A percentile compares a stretch with the other conserved stretches of the same genome.
Conservation (phyloP, 2,888 invertebrate genomes). For the Agrilus cyanescens region DNA sequence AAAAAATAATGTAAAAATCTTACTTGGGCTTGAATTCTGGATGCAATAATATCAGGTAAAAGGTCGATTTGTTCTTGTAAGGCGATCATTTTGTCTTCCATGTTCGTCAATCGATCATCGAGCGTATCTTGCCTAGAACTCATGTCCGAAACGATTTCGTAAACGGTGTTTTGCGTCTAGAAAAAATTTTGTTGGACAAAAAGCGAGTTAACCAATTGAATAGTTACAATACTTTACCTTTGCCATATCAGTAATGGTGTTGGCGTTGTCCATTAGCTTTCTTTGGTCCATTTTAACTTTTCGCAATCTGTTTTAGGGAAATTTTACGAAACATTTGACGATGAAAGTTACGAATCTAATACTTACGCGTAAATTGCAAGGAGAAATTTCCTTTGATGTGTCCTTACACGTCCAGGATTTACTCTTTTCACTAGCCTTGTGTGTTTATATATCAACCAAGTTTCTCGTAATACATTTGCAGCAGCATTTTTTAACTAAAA, state of each 20-base stretch:
- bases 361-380: slow-evolving; percentile 98
- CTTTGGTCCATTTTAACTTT: slow-evolving; percentile 99
- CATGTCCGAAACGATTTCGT: slow-evolving; percentile 97
- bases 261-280: slow-evolving; percentile 97
- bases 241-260: slow-evolving; percentile 98
- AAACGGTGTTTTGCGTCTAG: slow-evolving; percentile 96
- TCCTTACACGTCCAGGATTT: slow-evolving; percentile 88
- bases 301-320: slow-evolving; percentile 61
- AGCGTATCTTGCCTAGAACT: slow-evolving; percentile 86
- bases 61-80: slow-evolving; percentile 81
- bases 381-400: slow-evolving; percentile 98
- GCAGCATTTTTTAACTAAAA: slow-evolving; percentile 97
- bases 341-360: slow-evolving; percentile 5
- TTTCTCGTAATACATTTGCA: slow-evolving; percentile 97
- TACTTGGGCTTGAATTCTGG: slow-evolving; percentile 36
- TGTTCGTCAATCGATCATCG: slow-evolving; percentile 82
- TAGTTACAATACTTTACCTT: slow-evolving; percentile 56
- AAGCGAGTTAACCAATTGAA: not conserved
- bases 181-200: slow-evolving; percentile 16
- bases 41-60: slow-evolving; percentile 69
- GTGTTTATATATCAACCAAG: slow-evolving; percentile 99
- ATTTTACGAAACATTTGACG: not conserved
- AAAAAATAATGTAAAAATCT: slow-evolving; percentile 7
- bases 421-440: slow-evolving; percentile 96
- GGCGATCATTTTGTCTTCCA: slow-evolving; percentile 83